Evolutionary conservation across 2,113 vertebrate genomes (phyloP).

Genomic region (Rhea pennata): DNA sequence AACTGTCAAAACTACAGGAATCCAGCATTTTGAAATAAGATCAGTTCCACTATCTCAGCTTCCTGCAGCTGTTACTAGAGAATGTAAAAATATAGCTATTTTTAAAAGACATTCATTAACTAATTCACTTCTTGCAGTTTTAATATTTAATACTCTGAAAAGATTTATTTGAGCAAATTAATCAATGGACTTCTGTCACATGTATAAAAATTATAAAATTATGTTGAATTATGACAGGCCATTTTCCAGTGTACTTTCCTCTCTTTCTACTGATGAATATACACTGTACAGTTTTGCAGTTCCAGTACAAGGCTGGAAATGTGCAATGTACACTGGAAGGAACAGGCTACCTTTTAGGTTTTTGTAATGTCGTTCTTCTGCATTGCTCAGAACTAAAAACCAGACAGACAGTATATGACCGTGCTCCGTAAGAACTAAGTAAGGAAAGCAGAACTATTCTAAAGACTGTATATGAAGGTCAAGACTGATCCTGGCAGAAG

Average conservation of each 20-base stretch:
- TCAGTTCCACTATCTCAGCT: conserved; percentile 57
- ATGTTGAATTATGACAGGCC: not conserved
- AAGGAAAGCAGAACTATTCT: not conserved
- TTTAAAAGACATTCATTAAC: not conserved
- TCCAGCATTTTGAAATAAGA: conserved; percentile 82
- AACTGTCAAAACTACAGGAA: conserved; percentile 78
- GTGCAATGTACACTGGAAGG: no score
- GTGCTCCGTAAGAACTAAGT: not conserved
- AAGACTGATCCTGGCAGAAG: not conserved
- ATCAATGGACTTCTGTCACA: not conserved
- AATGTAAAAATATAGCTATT: conserved; percentile 20
- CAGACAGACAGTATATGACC: not conserved
- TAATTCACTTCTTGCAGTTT: conserved; percentile 17
- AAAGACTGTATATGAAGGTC: not conserved
- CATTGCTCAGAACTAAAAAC: not conserved
- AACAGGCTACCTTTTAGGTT: not conserved
- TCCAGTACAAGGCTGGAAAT: not conserved
- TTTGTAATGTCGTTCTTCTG: not conserved
- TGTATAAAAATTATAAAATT: not conserved
- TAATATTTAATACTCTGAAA: not conserved
- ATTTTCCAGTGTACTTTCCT: not conserved
- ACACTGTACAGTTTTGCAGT: not conserved
- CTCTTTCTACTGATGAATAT: not conserved
- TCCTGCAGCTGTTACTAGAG: conserved; percentile 72
- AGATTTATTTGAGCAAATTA: not conserved